Conservation (phyloP, 2,888 invertebrate genomes). For the Lasioglossum morio region DNA sequence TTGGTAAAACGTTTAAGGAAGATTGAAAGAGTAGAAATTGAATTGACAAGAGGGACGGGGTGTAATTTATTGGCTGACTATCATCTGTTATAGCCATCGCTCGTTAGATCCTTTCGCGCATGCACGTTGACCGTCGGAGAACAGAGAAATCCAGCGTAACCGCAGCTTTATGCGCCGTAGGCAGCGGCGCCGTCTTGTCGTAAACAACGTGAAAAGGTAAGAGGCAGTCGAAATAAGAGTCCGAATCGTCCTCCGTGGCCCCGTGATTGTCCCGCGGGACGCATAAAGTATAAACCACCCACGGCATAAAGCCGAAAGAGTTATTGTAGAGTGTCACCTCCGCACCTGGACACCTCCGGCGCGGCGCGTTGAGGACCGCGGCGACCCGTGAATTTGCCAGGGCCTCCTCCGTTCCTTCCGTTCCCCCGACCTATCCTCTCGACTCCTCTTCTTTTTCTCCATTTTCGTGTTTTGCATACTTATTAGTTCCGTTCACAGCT, state of each 20-base stretch:
- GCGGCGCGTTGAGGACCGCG: constrained; percentile 45
- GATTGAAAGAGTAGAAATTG: too few relatives aligned
- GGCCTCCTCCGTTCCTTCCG: constrained; percentile 20
- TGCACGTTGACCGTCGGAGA: too few relatives aligned
- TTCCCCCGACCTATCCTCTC: constrained; percentile 5
- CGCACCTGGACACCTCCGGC: constrained; percentile 75
- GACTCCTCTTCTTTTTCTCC: constrained; percentile 14
- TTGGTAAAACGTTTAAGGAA: too few relatives aligned
- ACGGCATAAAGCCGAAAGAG: constrained; percentile 81
- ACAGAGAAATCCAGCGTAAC: neutral
- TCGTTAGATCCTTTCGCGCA: too few relatives aligned
- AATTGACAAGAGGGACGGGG: too few relatives aligned
- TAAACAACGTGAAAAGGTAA: constrained; percentile 74
- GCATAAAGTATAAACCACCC: constrained; percentile 81
- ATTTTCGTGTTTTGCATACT: constrained; percentile 50
- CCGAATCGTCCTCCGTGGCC: constrained; percentile 73
- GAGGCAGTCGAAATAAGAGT: constrained; percentile 75
- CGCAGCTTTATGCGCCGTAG: constrained; percentile 44
- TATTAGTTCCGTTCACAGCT: constrained; percentile 37
- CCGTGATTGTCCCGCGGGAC: constrained; percentile 77
- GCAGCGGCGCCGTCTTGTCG: constrained; percentile 72
- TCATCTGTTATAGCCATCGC: too few relatives aligned
- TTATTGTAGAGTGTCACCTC: constrained; percentile 80
- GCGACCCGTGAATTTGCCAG: constrained; percentile 69
- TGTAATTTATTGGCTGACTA: too few relatives aligned